phyloP scores from a whole-genome alignment of 2,888 invertebrate genomes.

The Acronicta leporina region DNA sequence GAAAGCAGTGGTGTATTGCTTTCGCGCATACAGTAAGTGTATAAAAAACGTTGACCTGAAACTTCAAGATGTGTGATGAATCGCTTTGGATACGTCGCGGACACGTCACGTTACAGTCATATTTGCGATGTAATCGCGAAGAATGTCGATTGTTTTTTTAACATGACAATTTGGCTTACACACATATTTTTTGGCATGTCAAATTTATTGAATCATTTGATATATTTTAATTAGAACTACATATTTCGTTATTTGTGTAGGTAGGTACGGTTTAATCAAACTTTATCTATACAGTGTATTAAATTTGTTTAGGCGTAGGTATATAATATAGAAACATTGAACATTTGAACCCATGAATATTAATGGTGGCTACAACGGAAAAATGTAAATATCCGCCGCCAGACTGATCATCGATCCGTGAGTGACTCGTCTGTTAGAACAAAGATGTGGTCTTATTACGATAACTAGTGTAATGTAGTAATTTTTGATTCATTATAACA shows the following conservation, averaged over 20 bases:
- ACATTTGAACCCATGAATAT: slow-evolving; percentile 64
- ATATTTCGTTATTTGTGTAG: too few relatives aligned
- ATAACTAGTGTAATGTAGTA: too few relatives aligned
- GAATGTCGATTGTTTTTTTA: slow-evolving; percentile 21
- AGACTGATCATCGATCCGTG: slow-evolving; percentile 62
- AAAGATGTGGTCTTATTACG: slow-evolving; percentile 34
- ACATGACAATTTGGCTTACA: slow-evolving; percentile 18
- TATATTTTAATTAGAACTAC: too few relatives aligned
- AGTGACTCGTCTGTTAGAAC: slow-evolving; percentile 35
- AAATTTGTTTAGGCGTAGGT: slow-evolving; percentile 28
- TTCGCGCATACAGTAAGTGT: slow-evolving; percentile 53
- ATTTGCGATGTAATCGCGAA: slow-evolving; percentile 13
- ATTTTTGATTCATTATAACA: slow-evolving; percentile 2
- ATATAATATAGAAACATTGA: slow-evolving; percentile 52
- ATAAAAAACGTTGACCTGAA: slow-evolving; percentile 44
- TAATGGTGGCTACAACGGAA: slow-evolving; percentile 60
- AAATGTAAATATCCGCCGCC: slow-evolving; percentile 63
- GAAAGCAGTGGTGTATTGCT: slow-evolving; percentile 74
- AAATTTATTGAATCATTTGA: too few relatives aligned
- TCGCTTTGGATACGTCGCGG: slow-evolving; percentile 20
- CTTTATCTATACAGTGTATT: slow-evolving; percentile 13
- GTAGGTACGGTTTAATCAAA: slow-evolving; percentile 33
- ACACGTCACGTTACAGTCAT: slow-evolving; percentile 9
- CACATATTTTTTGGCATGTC: neutral
- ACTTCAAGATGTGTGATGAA: slow-evolving; percentile 40